Conservation (phyloP, 2,113 vertebrate species). For the Ptilorrhoa leucosticta region DNA sequence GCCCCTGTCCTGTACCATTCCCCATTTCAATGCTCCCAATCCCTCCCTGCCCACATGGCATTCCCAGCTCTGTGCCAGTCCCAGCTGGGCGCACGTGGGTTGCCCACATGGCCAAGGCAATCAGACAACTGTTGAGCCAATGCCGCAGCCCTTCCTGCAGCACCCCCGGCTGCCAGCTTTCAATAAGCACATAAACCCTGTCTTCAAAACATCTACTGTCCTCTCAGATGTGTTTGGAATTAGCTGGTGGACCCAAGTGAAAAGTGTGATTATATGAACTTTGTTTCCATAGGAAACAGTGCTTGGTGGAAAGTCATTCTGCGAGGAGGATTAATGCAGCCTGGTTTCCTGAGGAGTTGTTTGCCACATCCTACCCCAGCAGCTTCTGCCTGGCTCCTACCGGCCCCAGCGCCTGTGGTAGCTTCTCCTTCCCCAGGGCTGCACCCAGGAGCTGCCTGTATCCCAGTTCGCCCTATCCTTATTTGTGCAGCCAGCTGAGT, state of each 20-base stretch:
- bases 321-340: neutral
- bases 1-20: rapidly evolving
- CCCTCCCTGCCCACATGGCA: neutral
- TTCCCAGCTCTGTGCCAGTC: neutral
- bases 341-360: neutral
- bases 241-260: neutral
- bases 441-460: neutral
- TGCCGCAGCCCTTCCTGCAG: neutral
- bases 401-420: rapidly evolving
- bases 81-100: neutral
- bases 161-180: neutral
- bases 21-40: neutral
- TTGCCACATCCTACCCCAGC: neutral
- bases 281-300: neutral
- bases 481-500: neutral
- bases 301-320: neutral
- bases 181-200: neutral
- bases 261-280: slow-evolving; percentile 16
- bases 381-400: neutral
- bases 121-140: neutral
- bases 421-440: neutral
- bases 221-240: neutral
- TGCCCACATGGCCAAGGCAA: neutral
- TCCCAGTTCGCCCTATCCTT: rapidly evolving
- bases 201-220: neutral